A percentile compares a stretch with the other conserved stretches of the same genome.
phyloP scores from a whole-genome alignment of 2,113 vertebrate species.

The Psammodynastes pulverulentus region DNA sequence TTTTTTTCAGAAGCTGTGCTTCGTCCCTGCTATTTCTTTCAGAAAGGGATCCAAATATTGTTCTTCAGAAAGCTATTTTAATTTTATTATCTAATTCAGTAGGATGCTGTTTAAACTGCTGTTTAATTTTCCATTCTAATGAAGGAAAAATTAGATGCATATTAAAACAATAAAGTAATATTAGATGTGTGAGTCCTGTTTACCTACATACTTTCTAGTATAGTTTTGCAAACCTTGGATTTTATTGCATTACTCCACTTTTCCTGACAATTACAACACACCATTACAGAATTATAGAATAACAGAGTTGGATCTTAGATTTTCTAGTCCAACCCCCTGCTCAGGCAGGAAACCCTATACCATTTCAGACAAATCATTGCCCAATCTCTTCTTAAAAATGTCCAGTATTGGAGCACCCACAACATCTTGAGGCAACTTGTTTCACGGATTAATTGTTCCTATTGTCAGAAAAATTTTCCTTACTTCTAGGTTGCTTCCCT shows the following conservation, averaged over 20 bases:
- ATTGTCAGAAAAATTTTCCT: neutral
- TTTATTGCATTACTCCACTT: neutral
- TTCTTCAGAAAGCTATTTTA: neutral
- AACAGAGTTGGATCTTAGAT: no score
- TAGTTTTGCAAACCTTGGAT: neutral
- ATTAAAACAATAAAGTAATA: neutral
- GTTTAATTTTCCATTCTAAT: neutral
- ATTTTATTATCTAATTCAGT: neutral
- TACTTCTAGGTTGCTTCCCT: neutral
- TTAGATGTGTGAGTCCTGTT: neutral
- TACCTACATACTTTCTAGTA: neutral
- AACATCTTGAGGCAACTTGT: neutral
- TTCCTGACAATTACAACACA: neutral
- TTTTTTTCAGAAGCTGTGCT: neutral
- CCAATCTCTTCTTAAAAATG: neutral
- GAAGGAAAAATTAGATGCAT: neutral
- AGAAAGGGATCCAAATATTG: neutral
- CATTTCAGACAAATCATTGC: neutral
- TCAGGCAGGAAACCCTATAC: neutral
- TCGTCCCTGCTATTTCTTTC: neutral
- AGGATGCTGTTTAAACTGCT: neutral
- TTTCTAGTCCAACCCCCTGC: neutral
- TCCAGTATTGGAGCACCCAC: neutral
- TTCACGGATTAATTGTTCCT: neutral
- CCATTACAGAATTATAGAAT: no score